A percentile compares a stretch with the other conserved stretches of the same genome.
phyloP scores from a whole-genome alignment of 2,888 invertebrate species.

The Drosophila kanekoi region DNA sequence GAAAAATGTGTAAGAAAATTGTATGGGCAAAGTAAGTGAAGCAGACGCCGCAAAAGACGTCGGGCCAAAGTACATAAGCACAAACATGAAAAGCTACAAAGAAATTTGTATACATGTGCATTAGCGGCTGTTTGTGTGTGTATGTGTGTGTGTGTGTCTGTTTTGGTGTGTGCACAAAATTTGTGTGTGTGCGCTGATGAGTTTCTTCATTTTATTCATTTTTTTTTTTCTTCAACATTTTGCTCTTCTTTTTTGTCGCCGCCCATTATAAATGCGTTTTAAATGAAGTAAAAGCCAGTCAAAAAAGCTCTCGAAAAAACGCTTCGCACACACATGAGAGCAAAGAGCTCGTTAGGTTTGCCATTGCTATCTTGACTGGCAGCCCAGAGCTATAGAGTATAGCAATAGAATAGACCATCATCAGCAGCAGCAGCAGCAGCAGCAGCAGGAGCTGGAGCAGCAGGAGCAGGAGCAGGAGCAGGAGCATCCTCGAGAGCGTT shows the following conservation, averaged over 20 bases:
- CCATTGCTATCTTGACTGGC: conserved; percentile 79
- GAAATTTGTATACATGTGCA: conserved; percentile 81
- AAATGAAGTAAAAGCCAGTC: conserved; percentile 81
- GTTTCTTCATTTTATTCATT: conserved; percentile 57
- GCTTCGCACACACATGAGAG: conserved; percentile 58
- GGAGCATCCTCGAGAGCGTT: conserved; percentile 22
- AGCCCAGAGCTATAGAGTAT: conserved; percentile 43
- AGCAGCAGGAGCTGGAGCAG: no score
- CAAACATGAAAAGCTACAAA: conserved; percentile 72
- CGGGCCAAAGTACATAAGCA: conserved; percentile 59
- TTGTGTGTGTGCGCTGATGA: conserved; percentile 65
- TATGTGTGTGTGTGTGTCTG: conserved; percentile 14
- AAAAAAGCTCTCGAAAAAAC: conserved; percentile 56
- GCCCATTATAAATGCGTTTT: conserved; percentile 80
- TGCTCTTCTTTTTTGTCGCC: conserved; percentile 46
- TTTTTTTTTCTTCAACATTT: conserved; percentile 6
- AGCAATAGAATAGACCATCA: conserved; percentile 12
- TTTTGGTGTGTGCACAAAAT: conserved; percentile 13
- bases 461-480: conserved; percentile 11
- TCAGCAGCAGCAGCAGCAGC: conserved; percentile 1
- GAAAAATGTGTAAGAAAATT: conserved; percentile 70
- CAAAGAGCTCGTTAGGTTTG: conserved; percentile 74
- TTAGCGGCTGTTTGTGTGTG: conserved; percentile 40
- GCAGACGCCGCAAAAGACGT: conserved; percentile 72
- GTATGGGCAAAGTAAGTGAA: conserved; percentile 73